Evolutionary conservation across 2,113 vertebrate genomes (phyloP).

Genomic region (Chionis minor): DNA sequence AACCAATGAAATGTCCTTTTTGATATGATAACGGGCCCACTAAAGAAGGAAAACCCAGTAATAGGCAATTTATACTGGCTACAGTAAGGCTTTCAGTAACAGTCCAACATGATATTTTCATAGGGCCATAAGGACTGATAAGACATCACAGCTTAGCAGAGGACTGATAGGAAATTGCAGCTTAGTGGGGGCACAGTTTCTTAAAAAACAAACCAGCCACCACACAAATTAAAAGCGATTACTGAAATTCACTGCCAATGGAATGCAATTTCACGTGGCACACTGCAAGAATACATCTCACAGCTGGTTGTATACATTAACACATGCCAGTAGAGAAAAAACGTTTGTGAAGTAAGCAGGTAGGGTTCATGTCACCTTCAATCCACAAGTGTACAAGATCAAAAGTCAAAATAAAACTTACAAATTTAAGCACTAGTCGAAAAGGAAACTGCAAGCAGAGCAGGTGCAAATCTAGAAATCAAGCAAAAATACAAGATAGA

Average conservation of each 20-base stretch:
- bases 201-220: neutral
- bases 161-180: neutral
- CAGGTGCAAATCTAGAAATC: neutral
- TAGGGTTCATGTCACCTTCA: neutral
- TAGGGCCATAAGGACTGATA: neutral
- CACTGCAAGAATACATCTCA: neutral
- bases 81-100: neutral
- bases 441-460: neutral
- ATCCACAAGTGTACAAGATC: neutral
- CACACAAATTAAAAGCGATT: neutral
- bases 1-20: neutral
- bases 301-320: neutral
- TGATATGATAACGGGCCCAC: neutral
- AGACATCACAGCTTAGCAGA: neutral
- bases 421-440: neutral
- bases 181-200: neutral
- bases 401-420: neutral
- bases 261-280: neutral
- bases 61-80: neutral
- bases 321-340: neutral
- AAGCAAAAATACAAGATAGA: neutral
- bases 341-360: neutral
- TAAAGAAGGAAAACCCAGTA: neutral
- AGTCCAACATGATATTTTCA: neutral
- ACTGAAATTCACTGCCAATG: neutral